Evolutionary conservation across 2,888 invertebrate genomes (phyloP).

Genomic region (Yponomeuta plumbellus): DNA sequence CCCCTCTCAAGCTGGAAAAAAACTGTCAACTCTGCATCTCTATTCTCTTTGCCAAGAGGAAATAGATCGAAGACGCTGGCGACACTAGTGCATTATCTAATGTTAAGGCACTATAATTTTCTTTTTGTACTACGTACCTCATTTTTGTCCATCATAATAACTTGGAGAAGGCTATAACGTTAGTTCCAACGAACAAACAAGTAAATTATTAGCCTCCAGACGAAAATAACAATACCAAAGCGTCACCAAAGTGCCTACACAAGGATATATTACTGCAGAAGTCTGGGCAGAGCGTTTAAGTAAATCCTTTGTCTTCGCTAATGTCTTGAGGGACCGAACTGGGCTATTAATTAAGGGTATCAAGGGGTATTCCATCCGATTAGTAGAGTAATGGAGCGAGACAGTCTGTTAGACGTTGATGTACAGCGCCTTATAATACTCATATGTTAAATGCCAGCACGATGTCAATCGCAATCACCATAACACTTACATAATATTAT

Average conservation of each 20-base stretch:
- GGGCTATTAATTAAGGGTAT: constrained; percentile 62
- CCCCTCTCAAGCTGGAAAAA: no score
- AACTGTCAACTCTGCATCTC: no score
- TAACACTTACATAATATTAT: no score
- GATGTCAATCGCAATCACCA: no score
- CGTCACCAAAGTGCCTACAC: not conserved
- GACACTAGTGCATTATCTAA: no score
- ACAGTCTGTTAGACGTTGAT: constrained; percentile 33
- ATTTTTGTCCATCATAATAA: no score
- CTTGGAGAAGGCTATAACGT: no score
- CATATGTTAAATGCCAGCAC: not conserved
- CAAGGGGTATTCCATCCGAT: constrained; percentile 63
- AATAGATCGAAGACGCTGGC: no score
- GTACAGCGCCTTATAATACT: not conserved
- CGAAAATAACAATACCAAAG: not conserved
- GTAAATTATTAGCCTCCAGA: not conserved
- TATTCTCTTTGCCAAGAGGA: no score
- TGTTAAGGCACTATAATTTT: no score
- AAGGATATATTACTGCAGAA: not conserved
- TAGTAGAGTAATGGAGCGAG: constrained; percentile 60
- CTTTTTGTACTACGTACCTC: no score
- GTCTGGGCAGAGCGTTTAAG: constrained; percentile 5
- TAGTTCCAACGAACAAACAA: no score
- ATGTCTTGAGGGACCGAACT: constrained; percentile 34
- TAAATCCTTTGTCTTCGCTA: constrained; percentile 17